Base-by-base conservation (phyloP, 2,113 vertebrate genomes). In the Taxidea taxus region DNA sequence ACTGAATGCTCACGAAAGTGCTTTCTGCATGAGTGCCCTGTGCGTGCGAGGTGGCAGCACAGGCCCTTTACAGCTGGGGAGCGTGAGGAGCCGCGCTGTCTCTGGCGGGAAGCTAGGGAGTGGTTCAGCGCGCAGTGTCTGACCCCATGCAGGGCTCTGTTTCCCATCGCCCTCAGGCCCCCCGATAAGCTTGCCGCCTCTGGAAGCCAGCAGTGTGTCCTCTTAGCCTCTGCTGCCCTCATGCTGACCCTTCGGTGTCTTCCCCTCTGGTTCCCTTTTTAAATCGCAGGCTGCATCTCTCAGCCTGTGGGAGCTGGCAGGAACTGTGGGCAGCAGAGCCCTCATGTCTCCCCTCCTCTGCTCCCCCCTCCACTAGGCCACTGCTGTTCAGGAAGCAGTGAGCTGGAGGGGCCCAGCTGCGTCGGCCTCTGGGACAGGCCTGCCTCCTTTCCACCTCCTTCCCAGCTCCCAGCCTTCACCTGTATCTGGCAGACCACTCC, bases 161-260 rank as follows among this genome's bases (percentile, higher is more conserved):
- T 3, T 3, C 14, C 51, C 34, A 0, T 0, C 4, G 25, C 1
- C 5, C n/a, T 56, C 3, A 0, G 66, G 0, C 7, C 56, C 56
- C 51, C 23, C 8, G 39, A 60, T 42, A 4, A 23, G 27, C 58
- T 42, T 56, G 74, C n/a, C 2, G 4, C 49, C 4, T 49, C 44
- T 3, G 5, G 58, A 34, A 34, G n/a, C 62, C 6, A 0, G 1
- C 54, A 15, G 0, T 37, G 7, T 4, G 0, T 6, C 42, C 15
- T 31, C 78, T n/a, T 16, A 21, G 7, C 34, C 58, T 62, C 75
- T 49, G 44, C 29, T 0, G 31, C 56, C 51, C 64, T 37, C 15
- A 0, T 0, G 25, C 37, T 58, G 80, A 29, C 37, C 29, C 23
- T 9, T 12, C 0, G 6, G 44, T 0, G 0, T 49, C 78, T 64